These are phyloP conservation scores for Podarcis raffonei DNA, from an alignment of 2,113 vertebrate species.

Conservation along the genomic window DNA sequence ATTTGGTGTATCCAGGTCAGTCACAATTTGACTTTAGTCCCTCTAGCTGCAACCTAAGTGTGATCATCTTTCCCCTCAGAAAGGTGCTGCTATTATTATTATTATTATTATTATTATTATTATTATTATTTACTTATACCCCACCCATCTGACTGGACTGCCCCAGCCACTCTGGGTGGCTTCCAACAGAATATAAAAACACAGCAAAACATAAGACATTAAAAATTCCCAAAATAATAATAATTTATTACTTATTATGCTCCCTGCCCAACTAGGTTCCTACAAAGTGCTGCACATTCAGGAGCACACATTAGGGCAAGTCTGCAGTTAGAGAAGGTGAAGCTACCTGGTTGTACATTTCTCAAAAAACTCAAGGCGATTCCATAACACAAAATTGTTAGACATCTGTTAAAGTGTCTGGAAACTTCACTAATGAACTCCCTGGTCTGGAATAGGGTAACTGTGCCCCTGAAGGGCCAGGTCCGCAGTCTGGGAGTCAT, in stretches of 20 bases:
- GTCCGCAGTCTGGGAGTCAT: too few species aligned
- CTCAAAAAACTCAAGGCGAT: too few species aligned
- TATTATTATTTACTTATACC: neutral
- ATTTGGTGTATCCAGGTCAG: constrained; percentile 32
- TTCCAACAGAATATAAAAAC: too few species aligned
- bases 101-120: too few species aligned
- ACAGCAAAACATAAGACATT: too few species aligned
- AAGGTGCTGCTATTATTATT: neutral
- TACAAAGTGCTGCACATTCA: neutral
- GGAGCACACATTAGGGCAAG: neutral
- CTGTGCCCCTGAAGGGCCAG: too few species aligned
- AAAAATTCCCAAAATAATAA: too few species aligned
- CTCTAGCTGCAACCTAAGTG: constrained; percentile 35
- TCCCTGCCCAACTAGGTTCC: neutral
- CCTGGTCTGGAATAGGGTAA: too few species aligned
- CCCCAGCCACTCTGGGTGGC: too few species aligned
- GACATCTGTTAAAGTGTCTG: neutral
- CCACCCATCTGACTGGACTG: too few species aligned
- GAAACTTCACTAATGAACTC: neutral
- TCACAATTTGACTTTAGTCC: neutral
- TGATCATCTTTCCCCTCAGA: neutral
- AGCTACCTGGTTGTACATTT: neutral
- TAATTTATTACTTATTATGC: neutral
- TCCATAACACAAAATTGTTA: neutral
- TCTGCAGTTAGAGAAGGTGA: neutral